Evolutionary conservation across 2,888 invertebrate genomes (phyloP).

Genomic region (Epicampocera succincta): DNA sequence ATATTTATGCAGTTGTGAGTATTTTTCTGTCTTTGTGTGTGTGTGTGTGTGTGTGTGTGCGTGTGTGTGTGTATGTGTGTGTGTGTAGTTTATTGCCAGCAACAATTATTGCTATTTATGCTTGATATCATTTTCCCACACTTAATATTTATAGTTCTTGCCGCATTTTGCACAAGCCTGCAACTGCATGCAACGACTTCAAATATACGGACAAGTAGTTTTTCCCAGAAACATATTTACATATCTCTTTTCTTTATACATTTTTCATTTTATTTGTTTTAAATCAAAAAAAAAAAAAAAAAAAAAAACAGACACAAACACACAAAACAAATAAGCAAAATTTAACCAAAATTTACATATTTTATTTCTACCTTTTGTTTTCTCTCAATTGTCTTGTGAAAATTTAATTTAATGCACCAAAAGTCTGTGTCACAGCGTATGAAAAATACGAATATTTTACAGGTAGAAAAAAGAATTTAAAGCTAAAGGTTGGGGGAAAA

Average conservation of each 20-base stretch:
- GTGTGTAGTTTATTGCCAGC: not conserved
- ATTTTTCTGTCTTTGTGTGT: too few species aligned
- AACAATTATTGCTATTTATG: constrained; percentile 57
- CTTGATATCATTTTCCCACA: constrained; percentile 64
- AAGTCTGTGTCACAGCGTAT: too few species aligned
- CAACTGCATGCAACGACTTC: constrained; percentile 33
- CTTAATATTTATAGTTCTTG: constrained; percentile 38
- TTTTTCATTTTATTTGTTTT: constrained; percentile 5
- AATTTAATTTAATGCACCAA: not conserved
- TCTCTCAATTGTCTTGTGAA: constrained; percentile 8
- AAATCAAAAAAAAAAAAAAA: not conserved
- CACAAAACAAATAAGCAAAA: not conserved
- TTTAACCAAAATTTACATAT: constrained; percentile 25
- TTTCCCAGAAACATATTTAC: not conserved
- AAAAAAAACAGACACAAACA: too few species aligned
- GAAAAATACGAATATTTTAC: too few species aligned
- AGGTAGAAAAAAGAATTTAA: too few species aligned
- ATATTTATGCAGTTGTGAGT: too few species aligned
- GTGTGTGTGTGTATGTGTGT: constrained; percentile 9
- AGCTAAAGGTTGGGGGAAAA: too few species aligned
- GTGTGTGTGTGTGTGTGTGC: not conserved
- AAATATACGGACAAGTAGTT: constrained; percentile 4
- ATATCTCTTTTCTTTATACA: not conserved
- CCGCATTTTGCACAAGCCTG: constrained; percentile 40
- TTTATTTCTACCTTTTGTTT: not conserved